Evolutionary conservation across 2,113 vertebrate genomes (phyloP).

Genomic region (Passer montanus): DNA sequence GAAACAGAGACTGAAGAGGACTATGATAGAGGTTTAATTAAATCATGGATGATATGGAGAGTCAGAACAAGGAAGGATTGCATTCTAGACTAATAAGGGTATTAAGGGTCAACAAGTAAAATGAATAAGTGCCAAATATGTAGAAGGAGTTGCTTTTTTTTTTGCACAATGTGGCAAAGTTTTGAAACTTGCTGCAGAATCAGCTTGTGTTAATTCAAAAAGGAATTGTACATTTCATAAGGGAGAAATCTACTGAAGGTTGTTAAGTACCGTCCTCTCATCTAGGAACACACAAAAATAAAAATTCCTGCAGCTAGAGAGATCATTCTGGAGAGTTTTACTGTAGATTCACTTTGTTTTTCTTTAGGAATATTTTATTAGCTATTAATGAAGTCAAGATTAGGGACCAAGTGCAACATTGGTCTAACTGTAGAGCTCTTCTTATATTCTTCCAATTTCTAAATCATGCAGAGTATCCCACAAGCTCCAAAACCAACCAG

Average conservation of each 20-base stretch:
- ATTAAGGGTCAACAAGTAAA: background rate
- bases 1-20: background rate
- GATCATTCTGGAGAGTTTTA: background rate
- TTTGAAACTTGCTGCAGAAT: background rate
- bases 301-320: background rate
- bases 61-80: background rate
- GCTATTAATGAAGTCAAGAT: background rate
- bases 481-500: background rate
- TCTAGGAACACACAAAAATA: background rate
- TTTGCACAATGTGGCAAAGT: background rate
- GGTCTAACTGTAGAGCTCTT: background rate
- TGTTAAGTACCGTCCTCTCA: background rate
- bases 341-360: background rate
- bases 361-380: background rate
- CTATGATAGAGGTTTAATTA: background rate
- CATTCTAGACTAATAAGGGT: background rate
- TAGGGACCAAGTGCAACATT: background rate
- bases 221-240: background rate
- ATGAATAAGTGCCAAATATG: background rate
- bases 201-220: background rate
- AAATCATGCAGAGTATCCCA: background rate
- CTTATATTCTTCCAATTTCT: background rate
- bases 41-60: background rate
- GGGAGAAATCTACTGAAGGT: background rate
- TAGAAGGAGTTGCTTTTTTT: background rate